phyloP scores from a whole-genome alignment of 2,797 vertebrate species.

The Vultur gryphus region DNA sequence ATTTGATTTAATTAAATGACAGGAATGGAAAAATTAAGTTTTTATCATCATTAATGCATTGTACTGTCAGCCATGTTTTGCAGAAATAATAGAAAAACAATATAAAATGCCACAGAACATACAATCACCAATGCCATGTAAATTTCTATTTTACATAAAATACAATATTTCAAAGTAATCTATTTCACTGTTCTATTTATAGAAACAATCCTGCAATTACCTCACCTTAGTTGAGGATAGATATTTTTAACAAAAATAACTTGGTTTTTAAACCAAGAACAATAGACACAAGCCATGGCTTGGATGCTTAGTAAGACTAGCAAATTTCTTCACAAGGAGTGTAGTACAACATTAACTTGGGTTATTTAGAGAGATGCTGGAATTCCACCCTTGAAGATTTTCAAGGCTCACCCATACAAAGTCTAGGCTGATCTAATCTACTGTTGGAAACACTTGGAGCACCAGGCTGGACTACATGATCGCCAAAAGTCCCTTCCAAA shows the following conservation, averaged over 20 bases:
- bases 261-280: no score
- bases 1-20: not conserved
- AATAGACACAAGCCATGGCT: not conserved
- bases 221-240: not conserved
- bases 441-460: not conserved
- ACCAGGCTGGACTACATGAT: not conserved
- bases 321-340: not conserved
- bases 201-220: not conserved
- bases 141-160: not conserved
- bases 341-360: not conserved
- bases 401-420: not conserved
- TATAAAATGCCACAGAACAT: not conserved
- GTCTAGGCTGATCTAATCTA: not conserved
- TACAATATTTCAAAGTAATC: not conserved
- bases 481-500: not conserved
- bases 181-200: not conserved
- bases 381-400: not conserved
- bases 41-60: not conserved
- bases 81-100: not conserved
- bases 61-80: not conserved
- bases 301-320: not conserved
- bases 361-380: not conserved
- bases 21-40: not conserved
- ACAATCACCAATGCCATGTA: not conserved
- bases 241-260: not conserved